Percentiles rank a stretch among this genome's conserved stretches.
These are phyloP conservation scores for Enteromius unitaeniatus DNA, from an alignment of 2,797 vertebrate species.

Conservation along the genomic window DNA sequence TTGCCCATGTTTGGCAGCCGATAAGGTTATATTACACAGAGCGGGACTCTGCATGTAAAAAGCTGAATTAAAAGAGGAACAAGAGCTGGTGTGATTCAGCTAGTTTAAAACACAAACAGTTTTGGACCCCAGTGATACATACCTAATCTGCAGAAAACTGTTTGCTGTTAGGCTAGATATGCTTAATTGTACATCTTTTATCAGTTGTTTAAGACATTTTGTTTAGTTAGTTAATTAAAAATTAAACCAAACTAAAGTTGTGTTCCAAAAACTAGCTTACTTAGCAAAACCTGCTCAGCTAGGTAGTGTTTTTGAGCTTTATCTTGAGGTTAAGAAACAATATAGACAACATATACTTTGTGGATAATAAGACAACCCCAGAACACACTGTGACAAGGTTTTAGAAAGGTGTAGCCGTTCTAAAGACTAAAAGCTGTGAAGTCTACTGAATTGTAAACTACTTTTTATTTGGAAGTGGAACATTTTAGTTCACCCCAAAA, in stretches of 20 bases:
- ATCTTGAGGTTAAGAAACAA: background rate
- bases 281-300: background rate
- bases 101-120: slow-evolving; percentile 26
- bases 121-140: background rate
- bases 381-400: background rate
- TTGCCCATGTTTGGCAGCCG: slow-evolving; percentile 44
- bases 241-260: background rate
- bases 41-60: slow-evolving; percentile 44
- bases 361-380: background rate
- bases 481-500: no score
- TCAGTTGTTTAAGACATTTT: background rate
- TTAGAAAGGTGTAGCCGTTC: background rate
- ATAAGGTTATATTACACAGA: slow-evolving; percentile 41
- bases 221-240: slow-evolving; percentile 9
- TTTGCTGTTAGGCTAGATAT: background rate
- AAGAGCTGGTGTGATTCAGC: slow-evolving; percentile 21
- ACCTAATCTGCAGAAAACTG: background rate
- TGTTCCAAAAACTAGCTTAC: background rate
- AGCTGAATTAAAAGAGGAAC: slow-evolving; percentile 28
- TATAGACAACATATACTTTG: background rate
- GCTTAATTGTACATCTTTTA: background rate
- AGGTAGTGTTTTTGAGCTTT: background rate
- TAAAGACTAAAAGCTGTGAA: background rate
- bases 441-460: background rate
- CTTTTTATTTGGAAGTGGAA: background rate